These are phyloP conservation scores for Dunckerocampus dactyliophorus DNA, from an alignment of 2,113 vertebrate genomes.

Conservation along the genomic window DNA sequence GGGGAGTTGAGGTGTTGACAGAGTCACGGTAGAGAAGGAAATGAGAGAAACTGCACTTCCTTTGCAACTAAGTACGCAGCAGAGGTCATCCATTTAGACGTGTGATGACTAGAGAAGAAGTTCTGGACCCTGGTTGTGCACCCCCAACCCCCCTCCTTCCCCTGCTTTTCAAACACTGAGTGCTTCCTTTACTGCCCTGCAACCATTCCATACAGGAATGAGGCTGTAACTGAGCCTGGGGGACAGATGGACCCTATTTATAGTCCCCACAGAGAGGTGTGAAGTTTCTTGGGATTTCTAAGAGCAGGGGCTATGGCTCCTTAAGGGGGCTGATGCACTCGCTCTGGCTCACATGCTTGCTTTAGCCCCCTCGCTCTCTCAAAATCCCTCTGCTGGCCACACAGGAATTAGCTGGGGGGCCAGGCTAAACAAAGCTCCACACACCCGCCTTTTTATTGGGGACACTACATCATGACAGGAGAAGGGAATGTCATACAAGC, in stretches of 20 bases:
- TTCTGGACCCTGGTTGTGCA: slow-evolving; percentile 29
- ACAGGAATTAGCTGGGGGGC: slow-evolving; percentile 50
- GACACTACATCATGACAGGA: slow-evolving; percentile 43
- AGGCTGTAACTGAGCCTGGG: slow-evolving; percentile 70
- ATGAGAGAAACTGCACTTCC: slow-evolving; percentile 24
- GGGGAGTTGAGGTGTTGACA: background rate
- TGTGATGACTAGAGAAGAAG: slow-evolving; percentile 41
- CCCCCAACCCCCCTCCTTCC: slow-evolving; percentile 2
- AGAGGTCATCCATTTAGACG: slow-evolving; percentile 37
- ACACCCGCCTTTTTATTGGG: slow-evolving; percentile 44
- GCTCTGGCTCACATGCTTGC: slow-evolving; percentile 36
- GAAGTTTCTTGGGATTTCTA: slow-evolving; percentile 78
- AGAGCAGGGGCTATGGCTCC: slow-evolving; percentile 63
- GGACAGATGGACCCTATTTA: slow-evolving; percentile 79
- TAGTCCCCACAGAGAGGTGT: slow-evolving; percentile 69
- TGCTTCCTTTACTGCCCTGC: slow-evolving; percentile 54
- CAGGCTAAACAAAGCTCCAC: slow-evolving; percentile 66
- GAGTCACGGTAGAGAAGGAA: slow-evolving; percentile 10
- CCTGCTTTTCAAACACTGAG: slow-evolving; percentile 22
- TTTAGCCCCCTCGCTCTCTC: slow-evolving; percentile 29
- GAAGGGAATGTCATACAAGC: slow-evolving; percentile 23
- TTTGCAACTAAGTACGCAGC: slow-evolving; percentile 19
- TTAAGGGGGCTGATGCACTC: slow-evolving; percentile 68
- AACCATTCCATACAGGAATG: slow-evolving; percentile 67
- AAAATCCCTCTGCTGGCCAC: slow-evolving; percentile 44